phyloP scores from a whole-genome alignment of 2,113 vertebrate genomes.

The Dasypus novemcinctus region DNA sequence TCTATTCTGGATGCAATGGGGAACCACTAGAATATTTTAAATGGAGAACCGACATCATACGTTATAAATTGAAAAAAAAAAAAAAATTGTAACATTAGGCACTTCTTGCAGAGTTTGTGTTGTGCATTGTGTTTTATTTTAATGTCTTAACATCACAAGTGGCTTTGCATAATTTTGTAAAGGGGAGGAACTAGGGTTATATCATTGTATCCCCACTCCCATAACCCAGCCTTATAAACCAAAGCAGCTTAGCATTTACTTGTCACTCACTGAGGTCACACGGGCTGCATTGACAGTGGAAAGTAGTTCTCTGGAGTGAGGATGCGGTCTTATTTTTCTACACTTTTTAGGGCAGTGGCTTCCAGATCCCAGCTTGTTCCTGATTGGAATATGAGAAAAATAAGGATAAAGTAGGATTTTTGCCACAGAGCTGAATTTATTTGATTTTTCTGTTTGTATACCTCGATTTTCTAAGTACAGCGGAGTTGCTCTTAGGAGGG shows the following conservation, averaged over 20 bases:
- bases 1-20: background rate
- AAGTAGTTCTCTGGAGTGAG: background rate
- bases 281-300: background rate
- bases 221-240: too few species aligned
- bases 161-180: background rate
- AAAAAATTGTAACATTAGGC: background rate
- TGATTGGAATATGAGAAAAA: background rate
- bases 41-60: background rate
- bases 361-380: background rate
- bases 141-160: background rate
- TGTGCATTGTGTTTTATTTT: background rate
- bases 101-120: background rate
- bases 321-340: accelerated
- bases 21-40: background rate
- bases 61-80: background rate
- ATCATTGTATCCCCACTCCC: background rate
- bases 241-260: background rate
- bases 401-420: background rate
- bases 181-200: background rate
- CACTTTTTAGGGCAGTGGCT: background rate
- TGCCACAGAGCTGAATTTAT: background rate
- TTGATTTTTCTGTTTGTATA: background rate
- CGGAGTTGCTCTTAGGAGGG: background rate
- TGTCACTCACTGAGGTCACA: background rate
- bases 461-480: background rate